Evolutionary conservation across 2,888 invertebrate species (phyloP).

Genomic region (Cosmia trapezina): DNA sequence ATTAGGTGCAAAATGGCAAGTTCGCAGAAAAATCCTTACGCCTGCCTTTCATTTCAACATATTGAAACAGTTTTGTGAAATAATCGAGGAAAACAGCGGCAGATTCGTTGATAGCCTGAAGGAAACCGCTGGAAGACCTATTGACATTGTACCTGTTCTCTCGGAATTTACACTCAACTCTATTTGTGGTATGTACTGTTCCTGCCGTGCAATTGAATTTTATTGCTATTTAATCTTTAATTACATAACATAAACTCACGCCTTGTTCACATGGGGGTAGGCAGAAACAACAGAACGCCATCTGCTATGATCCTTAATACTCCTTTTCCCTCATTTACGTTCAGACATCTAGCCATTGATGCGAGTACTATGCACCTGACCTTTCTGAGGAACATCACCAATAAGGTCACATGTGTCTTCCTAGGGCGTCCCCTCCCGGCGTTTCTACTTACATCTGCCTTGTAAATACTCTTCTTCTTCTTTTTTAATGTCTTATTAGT

Average conservation of each 20-base stretch:
- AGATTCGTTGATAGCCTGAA: slow-evolving; percentile 78
- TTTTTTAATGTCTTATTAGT: too few relatives aligned
- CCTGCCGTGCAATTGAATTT: background rate
- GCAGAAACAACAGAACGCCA: background rate
- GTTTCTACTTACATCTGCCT: too few relatives aligned
- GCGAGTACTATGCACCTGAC: background rate
- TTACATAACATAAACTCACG: too few relatives aligned
- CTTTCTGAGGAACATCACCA: background rate
- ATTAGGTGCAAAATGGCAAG: slow-evolving; percentile 90
- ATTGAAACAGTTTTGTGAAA: slow-evolving; percentile 82
- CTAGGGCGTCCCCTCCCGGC: too few relatives aligned
- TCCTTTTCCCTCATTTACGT: background rate
- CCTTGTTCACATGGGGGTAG: background rate
- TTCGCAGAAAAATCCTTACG: slow-evolving; percentile 91
- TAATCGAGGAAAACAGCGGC: slow-evolving; percentile 85
- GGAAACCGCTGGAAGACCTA: slow-evolving; percentile 68
- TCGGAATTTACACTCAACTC: slow-evolving; percentile 91
- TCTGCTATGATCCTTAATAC: background rate
- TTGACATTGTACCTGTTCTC: slow-evolving; percentile 90
- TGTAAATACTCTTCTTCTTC: too few relatives aligned
- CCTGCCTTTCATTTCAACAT: slow-evolving; percentile 92
- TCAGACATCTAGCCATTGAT: background rate
- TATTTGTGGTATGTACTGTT: slow-evolving; percentile 90
- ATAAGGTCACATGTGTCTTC: background rate
- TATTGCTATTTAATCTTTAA: background rate